These are phyloP conservation scores for Enteromius mattozi DNA, from an alignment of 2,797 vertebrate genomes.

Conservation along the genomic window DNA sequence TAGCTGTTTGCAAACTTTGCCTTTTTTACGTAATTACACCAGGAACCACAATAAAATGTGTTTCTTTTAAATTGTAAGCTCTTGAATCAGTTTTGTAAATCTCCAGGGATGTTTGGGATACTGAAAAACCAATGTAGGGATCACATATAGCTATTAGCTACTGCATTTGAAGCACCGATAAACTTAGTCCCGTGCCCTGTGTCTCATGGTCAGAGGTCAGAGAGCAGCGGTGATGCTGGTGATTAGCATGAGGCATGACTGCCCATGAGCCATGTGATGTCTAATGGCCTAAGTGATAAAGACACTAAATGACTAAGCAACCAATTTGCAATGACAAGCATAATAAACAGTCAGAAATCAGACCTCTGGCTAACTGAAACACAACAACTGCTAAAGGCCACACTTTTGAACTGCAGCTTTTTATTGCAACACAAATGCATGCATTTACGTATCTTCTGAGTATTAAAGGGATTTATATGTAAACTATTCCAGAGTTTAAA, in stretches of 20 bases:
- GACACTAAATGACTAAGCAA: constrained; percentile 64
- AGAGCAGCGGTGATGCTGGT: constrained; percentile 52
- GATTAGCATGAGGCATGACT: constrained; percentile 72
- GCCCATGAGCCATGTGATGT: constrained; percentile 72
- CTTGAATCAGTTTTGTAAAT: neutral
- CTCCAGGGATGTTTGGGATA: neutral
- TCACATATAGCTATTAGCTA: constrained; percentile 47
- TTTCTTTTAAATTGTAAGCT: too few species aligned
- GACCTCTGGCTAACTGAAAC: constrained; percentile 21
- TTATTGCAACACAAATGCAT: neutral
- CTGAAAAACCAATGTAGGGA: constrained; percentile 1
- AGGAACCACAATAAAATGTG: neutral
- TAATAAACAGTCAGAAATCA: constrained; percentile 71
- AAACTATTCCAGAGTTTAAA: neutral
- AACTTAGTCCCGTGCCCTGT: constrained; percentile 68
- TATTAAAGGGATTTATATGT: neutral
- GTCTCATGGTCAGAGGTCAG: constrained; percentile 78
- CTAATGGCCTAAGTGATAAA: constrained; percentile 62
- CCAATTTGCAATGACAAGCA: constrained; percentile 75
- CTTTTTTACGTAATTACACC: neutral
- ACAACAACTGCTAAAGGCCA: neutral
- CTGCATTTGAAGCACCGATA: constrained; percentile 61
- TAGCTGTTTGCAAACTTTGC: neutral
- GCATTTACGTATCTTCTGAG: neutral
- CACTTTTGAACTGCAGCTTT: neutral